Evolutionary conservation across 2,888 invertebrate genomes (phyloP).

Genomic region (Salticus scenicus): DNA sequence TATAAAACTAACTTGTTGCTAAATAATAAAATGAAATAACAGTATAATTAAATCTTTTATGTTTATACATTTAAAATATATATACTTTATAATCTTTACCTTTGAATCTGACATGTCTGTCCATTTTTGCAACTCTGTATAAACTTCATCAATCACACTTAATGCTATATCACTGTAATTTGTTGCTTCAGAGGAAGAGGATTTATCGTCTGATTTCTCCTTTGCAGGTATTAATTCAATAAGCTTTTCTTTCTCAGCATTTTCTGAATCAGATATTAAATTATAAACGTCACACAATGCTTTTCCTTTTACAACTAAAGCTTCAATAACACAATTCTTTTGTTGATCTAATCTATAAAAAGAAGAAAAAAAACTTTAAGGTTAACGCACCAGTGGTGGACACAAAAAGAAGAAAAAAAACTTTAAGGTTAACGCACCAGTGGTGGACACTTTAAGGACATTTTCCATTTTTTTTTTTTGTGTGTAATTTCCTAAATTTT

Average conservation of each 20-base stretch:
- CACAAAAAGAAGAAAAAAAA: no score
- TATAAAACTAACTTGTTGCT: no score
- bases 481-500: no score
- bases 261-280: conserved; percentile 30
- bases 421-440: no score
- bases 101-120: conserved; percentile 83
- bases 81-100: conserved; percentile 74
- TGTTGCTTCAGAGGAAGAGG: conserved; percentile 73
- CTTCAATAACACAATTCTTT: conserved; percentile 86
- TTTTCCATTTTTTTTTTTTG: no score
- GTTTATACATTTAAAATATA: conserved; percentile 22
- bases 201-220: conserved; percentile 73
- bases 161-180: conserved; percentile 74
- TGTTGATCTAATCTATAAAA: conserved; percentile 85
- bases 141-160: conserved; percentile 81
- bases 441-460: no score
- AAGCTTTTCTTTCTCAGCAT: conserved; percentile 63
- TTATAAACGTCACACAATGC: conserved; percentile 81
- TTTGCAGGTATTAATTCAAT: neutral
- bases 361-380: conserved; percentile 8
- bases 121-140: conserved; percentile 86
- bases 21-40: no score
- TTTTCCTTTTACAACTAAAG: conserved; percentile 84
- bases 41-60: no score
- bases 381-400: no score